Evolutionary conservation across 35 echinoderm and acorn worm species (phyloP), one percentile per base, ranked within the genome.

Genomic region (Stichopus chloronotus): DNA sequence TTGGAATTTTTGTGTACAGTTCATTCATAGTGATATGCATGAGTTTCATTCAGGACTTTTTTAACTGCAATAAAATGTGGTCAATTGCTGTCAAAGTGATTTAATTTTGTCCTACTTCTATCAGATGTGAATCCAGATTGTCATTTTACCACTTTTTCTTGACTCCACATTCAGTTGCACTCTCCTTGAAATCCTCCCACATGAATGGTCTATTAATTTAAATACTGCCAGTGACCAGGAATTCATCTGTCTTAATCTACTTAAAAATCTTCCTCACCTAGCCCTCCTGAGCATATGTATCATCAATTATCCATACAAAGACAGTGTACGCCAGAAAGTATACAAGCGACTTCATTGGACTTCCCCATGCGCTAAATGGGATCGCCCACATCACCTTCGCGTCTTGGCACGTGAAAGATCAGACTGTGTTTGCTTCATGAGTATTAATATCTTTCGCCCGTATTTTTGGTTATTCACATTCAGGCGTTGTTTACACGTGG

Each of bases 51-150:
- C 74, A 4, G 74, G 52, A 78, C 10, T 78, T 2, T 78, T 78
- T 78, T 78, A 78, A 78, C n/a, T 78, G 74, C 14, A 78, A 78
- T 8, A 78, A 78, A 78, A n/a, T 10, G 69, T 78, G 74, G 19
- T 78, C 4, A 78, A 22, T 78, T 78, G 74, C 74, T 78, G 74
- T 78, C 74, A 78, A 78, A 78, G 4, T 78, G 74, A 78, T 4
- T 78, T 78, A 20, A 9, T 5, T 78, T 17, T 78, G 20, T 78
- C 3, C 74, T 20, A 14, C 14, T 78, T 78, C 9, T 78, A 5
- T 78, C 10, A 78, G 11, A 78, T 20, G 74, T 78, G 74, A 17
- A 78, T 78, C 14, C 2, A 24, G 74, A 19, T 78, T 78, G 21
- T 78, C 74, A 19, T 19, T 78, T 19, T 14, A 4, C n/a, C 5